These are phyloP conservation scores for Tenthredo distinguenda DNA, from an alignment of 2,888 invertebrate genomes.

Conservation along the genomic window DNA sequence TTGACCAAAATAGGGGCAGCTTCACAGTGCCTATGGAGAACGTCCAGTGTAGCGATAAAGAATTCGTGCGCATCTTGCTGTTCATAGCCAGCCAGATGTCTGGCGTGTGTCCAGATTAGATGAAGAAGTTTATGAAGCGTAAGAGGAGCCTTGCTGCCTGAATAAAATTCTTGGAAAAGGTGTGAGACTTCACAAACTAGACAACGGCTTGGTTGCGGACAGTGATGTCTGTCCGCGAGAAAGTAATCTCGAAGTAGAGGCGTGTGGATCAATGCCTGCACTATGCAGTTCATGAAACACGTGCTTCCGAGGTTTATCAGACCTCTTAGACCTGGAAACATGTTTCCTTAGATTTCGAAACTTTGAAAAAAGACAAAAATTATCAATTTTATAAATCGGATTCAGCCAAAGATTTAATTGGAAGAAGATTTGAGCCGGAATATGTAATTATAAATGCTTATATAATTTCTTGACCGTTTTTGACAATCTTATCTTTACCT, in stretches of 20 bases:
- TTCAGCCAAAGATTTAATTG: not conserved
- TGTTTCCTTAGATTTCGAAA: conserved; percentile 27
- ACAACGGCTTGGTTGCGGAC: conserved; percentile 89
- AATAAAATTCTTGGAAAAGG: conserved; percentile 98
- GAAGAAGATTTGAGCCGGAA: not conserved
- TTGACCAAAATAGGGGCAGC: conserved; percentile 77
- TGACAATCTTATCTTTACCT: conserved; percentile 76
- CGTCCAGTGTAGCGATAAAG: conserved; percentile 96
- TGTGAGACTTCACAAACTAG: conserved; percentile 97
- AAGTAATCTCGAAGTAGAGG: conserved; percentile 97
- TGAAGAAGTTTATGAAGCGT: conserved; percentile 94
- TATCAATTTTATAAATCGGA: not conserved
- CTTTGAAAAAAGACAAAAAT: not conserved
- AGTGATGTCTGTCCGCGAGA: conserved; percentile 94
- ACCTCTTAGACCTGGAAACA: conserved; percentile 88
- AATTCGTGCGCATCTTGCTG: conserved; percentile 99
- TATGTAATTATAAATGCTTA: not conserved
- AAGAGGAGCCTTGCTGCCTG: conserved; percentile 92
- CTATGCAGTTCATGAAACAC: conserved; percentile 99
- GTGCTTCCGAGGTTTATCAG: conserved; percentile 97
- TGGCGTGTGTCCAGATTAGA: conserved; percentile 97
- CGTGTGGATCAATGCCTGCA: conserved; percentile 95
- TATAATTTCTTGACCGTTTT: not conserved
- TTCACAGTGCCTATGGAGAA: conserved; percentile 91
- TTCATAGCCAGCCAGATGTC: conserved; percentile 96